Evolutionary conservation across 1,140 invertebrate species (phyloP), one percentile per base, ranked within the genome.

Genomic region (Triops cancriformis): DNA sequence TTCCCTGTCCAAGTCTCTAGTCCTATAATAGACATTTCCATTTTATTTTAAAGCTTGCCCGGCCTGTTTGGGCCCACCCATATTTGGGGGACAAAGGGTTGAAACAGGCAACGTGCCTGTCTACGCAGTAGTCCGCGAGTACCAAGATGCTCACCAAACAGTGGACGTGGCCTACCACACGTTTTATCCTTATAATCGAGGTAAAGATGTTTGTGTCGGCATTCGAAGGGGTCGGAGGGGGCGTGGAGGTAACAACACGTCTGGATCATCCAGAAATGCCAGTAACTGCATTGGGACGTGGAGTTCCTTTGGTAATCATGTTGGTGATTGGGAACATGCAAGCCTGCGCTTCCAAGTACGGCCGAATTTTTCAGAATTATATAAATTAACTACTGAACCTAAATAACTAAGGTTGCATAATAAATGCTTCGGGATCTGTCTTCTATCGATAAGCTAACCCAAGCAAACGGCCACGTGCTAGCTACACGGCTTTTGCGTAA

Each of bases 171-270:
- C 42, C 26, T 81, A 81, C 72, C 77, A 78, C 74, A 77, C 31
- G 23, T 81, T 81, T 72, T 81, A 81, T 37, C 80, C 80, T 0
- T 81, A 81, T 73, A 81, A 81, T 43, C 74, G 75, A 73, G 80
- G 80, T 27, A 81, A 81, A 64, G 80, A 80, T 74, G 79, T 81
- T n/a, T 81, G 80, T 37, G 73, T 81, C 11, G 79, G 77, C 75
- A 78, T 14, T 41, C 42, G 72, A 72, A 77, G 14, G 51, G 28
- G 72, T 45, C 72, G 76, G 12, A 26, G 51, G 51, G 51, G 51
- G 0, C 51, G 51, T 64, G 51, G 51, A n/a, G 51, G 51, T 6
- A 64, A 9, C 23, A 64, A 64, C 23, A 23, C 51, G 5, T 64
- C 51, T 12, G 51, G 51, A 18, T 64, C 51, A 74, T n/a, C 41